phyloP scores from a whole-genome alignment of 2,797 vertebrate genomes.

The Sebastolobus alascanus region DNA sequence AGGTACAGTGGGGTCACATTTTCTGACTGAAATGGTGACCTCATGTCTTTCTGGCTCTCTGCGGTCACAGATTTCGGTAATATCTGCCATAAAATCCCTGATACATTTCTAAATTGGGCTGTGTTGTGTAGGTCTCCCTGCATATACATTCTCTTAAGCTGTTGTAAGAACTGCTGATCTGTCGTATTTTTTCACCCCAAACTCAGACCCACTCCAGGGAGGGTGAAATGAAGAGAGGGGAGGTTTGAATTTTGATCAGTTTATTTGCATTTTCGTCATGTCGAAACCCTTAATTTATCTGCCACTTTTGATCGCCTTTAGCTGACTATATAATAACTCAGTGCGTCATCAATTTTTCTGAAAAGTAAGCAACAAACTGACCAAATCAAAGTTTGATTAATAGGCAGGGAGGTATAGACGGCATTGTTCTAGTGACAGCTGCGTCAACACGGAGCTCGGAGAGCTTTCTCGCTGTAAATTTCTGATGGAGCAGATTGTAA shows the following conservation, averaged over 20 bases:
- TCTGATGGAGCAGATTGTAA: constrained; percentile 49
- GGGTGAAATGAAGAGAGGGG: constrained; percentile 12
- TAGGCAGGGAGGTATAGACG: constrained; percentile 37
- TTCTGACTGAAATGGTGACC: no score
- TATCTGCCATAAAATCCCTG: constrained; percentile 52
- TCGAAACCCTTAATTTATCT: constrained; percentile 75
- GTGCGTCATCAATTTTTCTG: constrained; percentile 67
- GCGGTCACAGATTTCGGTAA: constrained; percentile 10
- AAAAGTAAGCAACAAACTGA: constrained; percentile 78
- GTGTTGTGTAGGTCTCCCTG: constrained; percentile 48
- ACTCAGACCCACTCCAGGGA: constrained; percentile 35
- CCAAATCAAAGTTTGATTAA: constrained; percentile 73
- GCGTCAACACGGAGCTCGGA: constrained; percentile 39
- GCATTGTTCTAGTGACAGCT: constrained; percentile 67
- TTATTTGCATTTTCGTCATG: constrained; percentile 74
- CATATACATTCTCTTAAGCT: constrained; percentile 56
- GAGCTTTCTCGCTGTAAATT: constrained; percentile 53
- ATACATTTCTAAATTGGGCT: constrained; percentile 54
- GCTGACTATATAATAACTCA: constrained; percentile 65
- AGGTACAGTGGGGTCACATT: no score
- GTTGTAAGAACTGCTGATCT: constrained; percentile 68
- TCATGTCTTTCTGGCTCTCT: no score
- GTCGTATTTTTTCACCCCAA: constrained; percentile 48
- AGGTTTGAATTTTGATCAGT: constrained; percentile 74
- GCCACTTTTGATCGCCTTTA: constrained; percentile 67